Percentiles rank a stretch among this genome's conserved stretches.
These are phyloP conservation scores for Microtus montanus DNA, from an alignment of 2,113 vertebrate species.

Conservation along the genomic window DNA sequence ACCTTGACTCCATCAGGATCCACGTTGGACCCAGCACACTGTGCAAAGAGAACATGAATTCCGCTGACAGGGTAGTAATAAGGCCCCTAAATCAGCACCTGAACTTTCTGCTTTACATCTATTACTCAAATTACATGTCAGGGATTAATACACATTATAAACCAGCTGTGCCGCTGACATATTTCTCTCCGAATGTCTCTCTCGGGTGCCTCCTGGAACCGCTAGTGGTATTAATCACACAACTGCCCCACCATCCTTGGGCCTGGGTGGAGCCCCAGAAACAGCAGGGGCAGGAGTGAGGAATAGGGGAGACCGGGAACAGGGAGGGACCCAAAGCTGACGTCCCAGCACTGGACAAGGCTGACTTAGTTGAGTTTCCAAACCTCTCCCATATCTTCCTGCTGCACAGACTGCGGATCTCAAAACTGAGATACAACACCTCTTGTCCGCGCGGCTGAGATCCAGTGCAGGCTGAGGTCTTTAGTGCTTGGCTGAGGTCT, in stretches of 20 bases:
- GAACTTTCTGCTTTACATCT: slow-evolving; percentile 75
- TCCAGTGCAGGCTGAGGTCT: not conserved
- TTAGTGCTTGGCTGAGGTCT: not conserved
- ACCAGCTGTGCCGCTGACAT: slow-evolving; percentile 63
- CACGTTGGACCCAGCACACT: not conserved
- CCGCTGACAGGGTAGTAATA: slow-evolving; percentile 73
- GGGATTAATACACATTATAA: slow-evolving; percentile 80
- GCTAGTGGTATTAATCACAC: slow-evolving; percentile 57
- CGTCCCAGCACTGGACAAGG: not conserved
- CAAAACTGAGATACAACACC: not conserved
- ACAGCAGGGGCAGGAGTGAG: not conserved
- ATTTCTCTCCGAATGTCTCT: slow-evolving; percentile 65
- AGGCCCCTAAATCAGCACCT: slow-evolving; percentile 73
- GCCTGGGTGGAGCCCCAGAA: not conserved
- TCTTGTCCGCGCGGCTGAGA: not conserved
- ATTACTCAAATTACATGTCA: slow-evolving; percentile 78
- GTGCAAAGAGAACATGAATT: slow-evolving; percentile 76
- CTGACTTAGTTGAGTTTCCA: not conserved
- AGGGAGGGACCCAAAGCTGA: not conserved
- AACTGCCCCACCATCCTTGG: not conserved
- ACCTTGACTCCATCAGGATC: not conserved
- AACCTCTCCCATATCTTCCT: not conserved
- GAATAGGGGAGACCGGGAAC: not conserved
- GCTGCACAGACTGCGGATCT: not conserved
- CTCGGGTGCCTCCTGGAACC: slow-evolving; percentile 45